These are phyloP conservation scores for Aricia artaxerxes DNA, from an alignment of 2,888 invertebrate genomes.

Conservation along the genomic window DNA sequence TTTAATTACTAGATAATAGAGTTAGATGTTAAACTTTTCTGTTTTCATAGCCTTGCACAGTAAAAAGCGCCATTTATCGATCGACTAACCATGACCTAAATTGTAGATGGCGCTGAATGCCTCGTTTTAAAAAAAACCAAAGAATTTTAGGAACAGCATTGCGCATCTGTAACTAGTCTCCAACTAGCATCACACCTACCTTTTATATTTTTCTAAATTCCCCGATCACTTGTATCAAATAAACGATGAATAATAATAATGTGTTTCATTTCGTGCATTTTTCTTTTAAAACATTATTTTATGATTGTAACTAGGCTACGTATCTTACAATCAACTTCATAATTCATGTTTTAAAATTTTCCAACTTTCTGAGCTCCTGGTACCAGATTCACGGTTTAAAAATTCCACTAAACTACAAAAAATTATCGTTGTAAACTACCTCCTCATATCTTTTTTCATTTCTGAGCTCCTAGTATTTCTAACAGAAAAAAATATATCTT, in stretches of 20 bases:
- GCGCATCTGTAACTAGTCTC: not conserved
- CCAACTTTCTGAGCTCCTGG: not conserved
- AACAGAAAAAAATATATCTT: too few species aligned
- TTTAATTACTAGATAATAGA: conserved; percentile 11
- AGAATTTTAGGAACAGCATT: not conserved
- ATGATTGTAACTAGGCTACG: too few species aligned
- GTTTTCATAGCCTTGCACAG: conserved; percentile 12
- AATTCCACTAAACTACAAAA: not conserved
- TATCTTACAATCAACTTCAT: too few species aligned
- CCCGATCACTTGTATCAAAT: conserved; percentile 18
- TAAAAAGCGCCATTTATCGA: not conserved
- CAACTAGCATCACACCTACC: conserved; percentile 55
- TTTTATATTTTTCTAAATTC: conserved; percentile 54
- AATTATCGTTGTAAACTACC: too few species aligned
- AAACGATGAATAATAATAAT: conserved; percentile 66
- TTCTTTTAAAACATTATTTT: not conserved
- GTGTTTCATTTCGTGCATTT: conserved; percentile 46
- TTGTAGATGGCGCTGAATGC: not conserved
- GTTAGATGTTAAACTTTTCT: conserved; percentile 1
- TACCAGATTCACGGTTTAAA: not conserved
- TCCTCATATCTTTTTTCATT: too few species aligned
- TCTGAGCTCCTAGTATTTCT: too few species aligned
- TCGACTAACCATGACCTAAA: conserved; percentile 4
- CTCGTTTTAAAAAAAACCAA: conserved; percentile 16
- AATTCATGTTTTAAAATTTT: too few species aligned